A percentile compares a stretch with the other conserved stretches of the same genome.
Evolutionary conservation across 2,888 invertebrate species (phyloP).

Genomic region (Synergus laeviventris): DNA sequence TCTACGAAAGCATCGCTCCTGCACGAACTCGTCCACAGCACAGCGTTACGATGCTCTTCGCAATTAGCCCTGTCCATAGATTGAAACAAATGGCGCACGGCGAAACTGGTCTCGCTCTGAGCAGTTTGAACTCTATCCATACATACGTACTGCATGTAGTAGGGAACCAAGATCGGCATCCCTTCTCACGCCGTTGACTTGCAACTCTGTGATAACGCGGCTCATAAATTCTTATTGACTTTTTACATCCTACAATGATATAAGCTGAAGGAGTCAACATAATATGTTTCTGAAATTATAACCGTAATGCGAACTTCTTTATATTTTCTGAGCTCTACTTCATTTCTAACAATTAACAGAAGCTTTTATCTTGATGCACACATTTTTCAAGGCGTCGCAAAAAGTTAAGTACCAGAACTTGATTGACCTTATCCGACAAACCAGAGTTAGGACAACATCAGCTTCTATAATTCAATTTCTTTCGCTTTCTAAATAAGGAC

Average conservation of each 20-base stretch:
- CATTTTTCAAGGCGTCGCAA: too few species aligned
- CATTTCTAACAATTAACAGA: too few species aligned
- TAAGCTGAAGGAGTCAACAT: neutral
- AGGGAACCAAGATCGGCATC: constrained; percentile 42
- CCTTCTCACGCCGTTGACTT: constrained; percentile 44
- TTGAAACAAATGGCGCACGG: constrained; percentile 77
- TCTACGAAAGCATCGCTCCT: constrained; percentile 39
- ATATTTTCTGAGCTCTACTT: neutral
- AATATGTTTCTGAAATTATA: neutral
- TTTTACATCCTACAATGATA: constrained; percentile 10
- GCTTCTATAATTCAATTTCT: too few species aligned
- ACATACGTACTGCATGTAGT: constrained; percentile 27
- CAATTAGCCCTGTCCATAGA: constrained; percentile 75
- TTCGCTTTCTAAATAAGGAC: too few species aligned
- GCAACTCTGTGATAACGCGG: constrained; percentile 34
- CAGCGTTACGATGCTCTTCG: constrained; percentile 60
- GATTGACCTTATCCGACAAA: too few species aligned
- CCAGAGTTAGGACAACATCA: too few species aligned
- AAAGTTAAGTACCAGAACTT: too few species aligned
- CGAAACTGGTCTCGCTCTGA: constrained; percentile 27
- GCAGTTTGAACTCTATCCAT: constrained; percentile 18
- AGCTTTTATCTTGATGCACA: too few species aligned
- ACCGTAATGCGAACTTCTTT: neutral
- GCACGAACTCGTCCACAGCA: constrained; percentile 40
- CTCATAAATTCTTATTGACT: constrained; percentile 35